Evolutionary conservation across 92 coral and sea anemone species (phyloP).

Genomic region (Parazoanthus darwini): DNA sequence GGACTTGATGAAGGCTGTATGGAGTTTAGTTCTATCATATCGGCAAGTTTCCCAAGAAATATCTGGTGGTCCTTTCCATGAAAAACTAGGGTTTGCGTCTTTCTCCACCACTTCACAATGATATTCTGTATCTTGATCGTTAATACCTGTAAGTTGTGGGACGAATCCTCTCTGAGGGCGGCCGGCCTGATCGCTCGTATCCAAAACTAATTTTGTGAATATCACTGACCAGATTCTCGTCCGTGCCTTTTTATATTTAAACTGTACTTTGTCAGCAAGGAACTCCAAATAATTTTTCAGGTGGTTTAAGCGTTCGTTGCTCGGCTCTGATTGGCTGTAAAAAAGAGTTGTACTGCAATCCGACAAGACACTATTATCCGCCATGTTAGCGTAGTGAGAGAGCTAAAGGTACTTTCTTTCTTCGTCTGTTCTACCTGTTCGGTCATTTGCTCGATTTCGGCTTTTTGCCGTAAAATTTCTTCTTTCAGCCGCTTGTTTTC

Average conservation of each 20-base stretch:
- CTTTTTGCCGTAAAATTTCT: slow-evolving; percentile 15
- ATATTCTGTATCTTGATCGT: no score
- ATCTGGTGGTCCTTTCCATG: no score
- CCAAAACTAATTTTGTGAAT: background rate
- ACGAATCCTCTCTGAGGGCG: background rate
- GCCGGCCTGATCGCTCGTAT: background rate
- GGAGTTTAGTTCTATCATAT: no score
- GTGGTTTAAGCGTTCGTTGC: background rate
- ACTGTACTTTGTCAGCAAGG: background rate
- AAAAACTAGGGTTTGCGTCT: no score
- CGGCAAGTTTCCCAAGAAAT: no score
- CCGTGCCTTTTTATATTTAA: background rate
- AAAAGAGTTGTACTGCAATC: background rate
- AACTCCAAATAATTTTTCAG: background rate
- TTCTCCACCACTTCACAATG: no score
- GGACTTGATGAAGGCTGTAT: no score
- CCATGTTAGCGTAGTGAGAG: no score
- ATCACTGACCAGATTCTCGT: background rate
- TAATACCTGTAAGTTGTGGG: background rate
- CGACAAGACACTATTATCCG: no score
- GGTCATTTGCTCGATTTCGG: no score
- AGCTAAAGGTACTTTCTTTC: no score
- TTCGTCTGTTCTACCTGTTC: no score
- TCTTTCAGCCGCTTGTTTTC: slow-evolving; percentile 37
- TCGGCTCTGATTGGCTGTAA: background rate